phyloP scores from a whole-genome alignment of 2,113 vertebrate genomes.

The Nothoprocta pentlandii region DNA sequence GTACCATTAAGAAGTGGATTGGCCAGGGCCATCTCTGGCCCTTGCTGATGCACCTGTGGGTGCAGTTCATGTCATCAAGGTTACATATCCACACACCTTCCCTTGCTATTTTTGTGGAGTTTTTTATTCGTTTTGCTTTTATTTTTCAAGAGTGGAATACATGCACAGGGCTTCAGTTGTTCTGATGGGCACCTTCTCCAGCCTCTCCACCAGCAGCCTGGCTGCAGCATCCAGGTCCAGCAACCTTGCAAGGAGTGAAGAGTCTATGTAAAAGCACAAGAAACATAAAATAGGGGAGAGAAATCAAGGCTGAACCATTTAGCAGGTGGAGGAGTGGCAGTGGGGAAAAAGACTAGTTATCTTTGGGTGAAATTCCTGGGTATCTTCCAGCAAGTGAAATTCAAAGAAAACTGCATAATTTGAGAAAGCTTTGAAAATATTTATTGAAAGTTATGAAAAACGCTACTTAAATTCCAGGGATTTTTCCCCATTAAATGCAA shows the following conservation, averaged over 20 bases:
- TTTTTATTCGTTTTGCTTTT: not conserved
- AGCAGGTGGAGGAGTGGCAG: not conserved
- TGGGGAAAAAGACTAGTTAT: not conserved
- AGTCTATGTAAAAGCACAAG: not conserved
- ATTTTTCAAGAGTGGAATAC: not conserved
- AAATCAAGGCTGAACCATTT: not conserved
- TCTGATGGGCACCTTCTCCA: not conserved
- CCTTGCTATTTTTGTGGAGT: not conserved
- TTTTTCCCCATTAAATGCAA: constrained; percentile 11
- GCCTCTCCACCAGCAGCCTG: not conserved
- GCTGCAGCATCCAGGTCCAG: not conserved
- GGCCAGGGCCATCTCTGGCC: not conserved
- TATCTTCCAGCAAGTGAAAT: constrained; percentile 46
- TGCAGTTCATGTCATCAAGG: not conserved
- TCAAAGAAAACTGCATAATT: constrained; percentile 49
- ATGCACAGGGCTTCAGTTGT: not conserved
- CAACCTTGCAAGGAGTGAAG: not conserved
- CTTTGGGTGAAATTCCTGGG: not conserved
- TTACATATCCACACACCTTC: not conserved
- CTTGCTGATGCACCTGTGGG: not conserved
- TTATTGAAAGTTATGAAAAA: constrained; percentile 32
- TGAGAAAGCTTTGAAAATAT: constrained; percentile 67
- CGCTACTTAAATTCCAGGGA: constrained; percentile 9
- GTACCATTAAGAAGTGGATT: not conserved
- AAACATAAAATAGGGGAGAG: not conserved